These are phyloP conservation scores for Eristalis tenax DNA, from an alignment of 2,888 invertebrate genomes.

Conservation along the genomic window DNA sequence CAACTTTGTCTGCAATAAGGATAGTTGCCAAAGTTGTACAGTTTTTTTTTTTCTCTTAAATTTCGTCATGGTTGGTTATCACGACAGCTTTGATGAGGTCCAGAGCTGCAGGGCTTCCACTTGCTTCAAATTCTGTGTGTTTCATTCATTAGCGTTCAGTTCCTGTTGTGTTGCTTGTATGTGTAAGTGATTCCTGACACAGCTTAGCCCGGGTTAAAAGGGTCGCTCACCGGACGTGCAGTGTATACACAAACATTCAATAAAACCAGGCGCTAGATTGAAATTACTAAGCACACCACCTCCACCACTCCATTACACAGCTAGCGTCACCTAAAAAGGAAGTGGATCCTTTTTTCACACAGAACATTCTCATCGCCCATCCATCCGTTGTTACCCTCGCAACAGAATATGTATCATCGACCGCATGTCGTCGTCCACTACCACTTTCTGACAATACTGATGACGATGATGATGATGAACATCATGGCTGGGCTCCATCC, in stretches of 20 bases:
- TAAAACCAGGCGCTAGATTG: constrained; percentile 66
- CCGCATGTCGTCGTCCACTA: constrained; percentile 23
- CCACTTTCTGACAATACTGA: constrained; percentile 24
- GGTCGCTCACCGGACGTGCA: constrained; percentile 68
- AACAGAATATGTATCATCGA: constrained; percentile 1
- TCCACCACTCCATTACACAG: background rate
- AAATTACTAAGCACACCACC: constrained; percentile 49
- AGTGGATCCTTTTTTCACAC: background rate
- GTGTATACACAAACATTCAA: constrained; percentile 64
- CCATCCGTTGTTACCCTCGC: background rate
- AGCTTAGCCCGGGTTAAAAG: constrained; percentile 61
- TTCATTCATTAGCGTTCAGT: constrained; percentile 43
- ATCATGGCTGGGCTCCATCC: constrained; percentile 36
- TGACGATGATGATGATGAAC: constrained; percentile 15
- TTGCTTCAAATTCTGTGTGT: constrained; percentile 41
- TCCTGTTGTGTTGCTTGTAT: background rate
- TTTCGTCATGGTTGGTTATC: background rate
- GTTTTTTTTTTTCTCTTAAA: background rate
- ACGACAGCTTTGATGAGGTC: constrained; percentile 49
- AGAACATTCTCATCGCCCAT: background rate
- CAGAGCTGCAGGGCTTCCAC: constrained; percentile 39
- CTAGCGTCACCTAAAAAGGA: constrained; percentile 9
- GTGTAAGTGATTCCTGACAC: background rate
- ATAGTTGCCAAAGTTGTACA: background rate
- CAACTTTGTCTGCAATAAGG: background rate